phyloP scores from a whole-genome alignment of 2,888 invertebrate genomes.

The Philereme transversata region DNA sequence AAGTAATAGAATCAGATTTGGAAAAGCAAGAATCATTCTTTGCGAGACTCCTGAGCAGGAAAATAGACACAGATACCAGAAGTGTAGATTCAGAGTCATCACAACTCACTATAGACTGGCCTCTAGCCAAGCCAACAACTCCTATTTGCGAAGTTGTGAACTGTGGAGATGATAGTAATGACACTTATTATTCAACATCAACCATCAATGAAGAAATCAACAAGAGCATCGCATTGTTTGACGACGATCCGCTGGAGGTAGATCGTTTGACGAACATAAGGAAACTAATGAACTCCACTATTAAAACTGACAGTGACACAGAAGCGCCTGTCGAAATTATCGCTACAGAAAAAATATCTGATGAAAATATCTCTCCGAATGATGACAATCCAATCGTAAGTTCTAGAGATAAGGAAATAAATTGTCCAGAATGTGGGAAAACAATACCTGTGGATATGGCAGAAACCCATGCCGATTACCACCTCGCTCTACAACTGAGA shows the following conservation, averaged over 20 bases:
- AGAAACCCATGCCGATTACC: constrained; percentile 89
- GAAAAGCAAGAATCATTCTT: constrained; percentile 78
- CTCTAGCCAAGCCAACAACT: constrained; percentile 45
- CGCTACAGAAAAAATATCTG: constrained; percentile 20
- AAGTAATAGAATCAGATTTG: constrained; percentile 53
- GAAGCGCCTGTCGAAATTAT: background rate
- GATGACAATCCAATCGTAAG: constrained; percentile 12
- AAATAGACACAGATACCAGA: constrained; percentile 30
- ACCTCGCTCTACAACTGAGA: constrained; percentile 87
- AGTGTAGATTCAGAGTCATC: constrained; percentile 32
- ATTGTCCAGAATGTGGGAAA: constrained; percentile 87
- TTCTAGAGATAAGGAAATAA: constrained; percentile 38
- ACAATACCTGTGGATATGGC: constrained; percentile 81
- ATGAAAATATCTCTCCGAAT: constrained; percentile 16
- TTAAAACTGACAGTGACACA: constrained; percentile 34
- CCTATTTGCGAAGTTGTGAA: constrained; percentile 57
- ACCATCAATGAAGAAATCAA: constrained; percentile 79
- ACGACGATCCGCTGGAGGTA: constrained; percentile 64
- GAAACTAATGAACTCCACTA: constrained; percentile 57
- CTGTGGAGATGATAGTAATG: constrained; percentile 68
- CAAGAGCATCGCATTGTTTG: constrained; percentile 73
- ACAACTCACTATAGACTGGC: constrained; percentile 15
- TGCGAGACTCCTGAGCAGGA: constrained; percentile 63
- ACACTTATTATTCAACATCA: constrained; percentile 70
- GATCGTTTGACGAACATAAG: constrained; percentile 64